These are phyloP conservation scores for Dastarcus helophoroides DNA, from an alignment of 2,888 invertebrate genomes.

Conservation along the genomic window DNA sequence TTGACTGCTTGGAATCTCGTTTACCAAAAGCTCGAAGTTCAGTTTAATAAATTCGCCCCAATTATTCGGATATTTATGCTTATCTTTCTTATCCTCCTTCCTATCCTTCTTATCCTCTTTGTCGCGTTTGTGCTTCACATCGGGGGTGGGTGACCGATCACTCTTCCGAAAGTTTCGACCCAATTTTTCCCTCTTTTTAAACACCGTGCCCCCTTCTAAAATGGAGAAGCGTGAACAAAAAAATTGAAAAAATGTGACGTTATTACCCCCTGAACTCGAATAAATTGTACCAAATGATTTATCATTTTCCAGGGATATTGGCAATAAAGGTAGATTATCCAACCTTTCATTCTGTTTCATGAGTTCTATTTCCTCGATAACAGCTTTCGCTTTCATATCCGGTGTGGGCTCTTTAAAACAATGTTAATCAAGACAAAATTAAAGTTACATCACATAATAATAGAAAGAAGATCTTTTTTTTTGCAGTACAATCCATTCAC, in stretches of 20 bases:
- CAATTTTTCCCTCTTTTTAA: constrained; percentile 9
- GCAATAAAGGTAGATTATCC: too few species aligned
- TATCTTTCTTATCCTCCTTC: constrained; percentile 9
- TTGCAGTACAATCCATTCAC: too few species aligned
- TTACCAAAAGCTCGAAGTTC: constrained; percentile 14
- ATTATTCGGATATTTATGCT: constrained; percentile 20
- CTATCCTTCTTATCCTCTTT: too few species aligned
- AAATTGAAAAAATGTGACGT: too few species aligned
- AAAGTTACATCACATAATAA: too few species aligned
- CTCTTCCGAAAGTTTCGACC: constrained; percentile 9
- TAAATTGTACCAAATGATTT: too few species aligned
- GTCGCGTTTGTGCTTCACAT: constrained; percentile 8
- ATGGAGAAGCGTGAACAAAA: too few species aligned
- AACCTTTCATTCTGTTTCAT: constrained; percentile 20
- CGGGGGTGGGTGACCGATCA: constrained; percentile 14
- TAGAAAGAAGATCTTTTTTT: too few species aligned
- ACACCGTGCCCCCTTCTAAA: constrained; percentile 7
- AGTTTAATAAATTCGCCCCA: constrained; percentile 23
- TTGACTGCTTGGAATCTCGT: too few species aligned
- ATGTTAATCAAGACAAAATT: too few species aligned
- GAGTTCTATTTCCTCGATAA: constrained; percentile 32
- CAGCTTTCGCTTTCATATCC: constrained; percentile 26
- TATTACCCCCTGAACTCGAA: too few species aligned
- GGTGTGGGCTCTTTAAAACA: neutral
- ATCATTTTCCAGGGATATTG: too few species aligned